phyloP scores from a whole-genome alignment of 2,113 vertebrate species.

The Misgurnus anguillicaudatus region DNA sequence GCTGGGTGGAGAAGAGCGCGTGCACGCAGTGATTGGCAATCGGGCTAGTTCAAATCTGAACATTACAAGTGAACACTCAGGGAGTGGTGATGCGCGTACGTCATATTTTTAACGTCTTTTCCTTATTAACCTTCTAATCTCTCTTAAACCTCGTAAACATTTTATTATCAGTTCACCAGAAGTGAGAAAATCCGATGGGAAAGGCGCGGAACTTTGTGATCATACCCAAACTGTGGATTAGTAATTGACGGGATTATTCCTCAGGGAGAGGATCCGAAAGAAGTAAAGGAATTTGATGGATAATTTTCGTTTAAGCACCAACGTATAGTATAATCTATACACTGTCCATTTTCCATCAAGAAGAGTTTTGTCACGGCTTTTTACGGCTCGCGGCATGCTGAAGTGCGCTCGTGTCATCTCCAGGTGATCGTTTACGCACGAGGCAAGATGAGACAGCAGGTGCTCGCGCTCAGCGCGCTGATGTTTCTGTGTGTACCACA shows the following conservation, averaged over 20 bases:
- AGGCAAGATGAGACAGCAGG: conserved; percentile 50
- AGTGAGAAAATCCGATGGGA: neutral
- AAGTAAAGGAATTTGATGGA: conserved; percentile 3
- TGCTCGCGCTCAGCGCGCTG: conserved; percentile 55
- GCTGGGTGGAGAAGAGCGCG: neutral
- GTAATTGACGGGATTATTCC: neutral
- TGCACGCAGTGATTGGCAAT: conserved; percentile 60
- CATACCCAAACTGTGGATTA: neutral
- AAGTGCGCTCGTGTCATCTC: conserved; percentile 5
- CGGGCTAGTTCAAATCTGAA: conserved; percentile 50
- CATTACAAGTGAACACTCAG: conserved; percentile 54
- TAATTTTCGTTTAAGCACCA: neutral
- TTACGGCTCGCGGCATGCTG: neutral
- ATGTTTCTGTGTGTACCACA: conserved; percentile 54
- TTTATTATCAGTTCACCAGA: conserved; percentile 1
- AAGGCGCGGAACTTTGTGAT: neutral
- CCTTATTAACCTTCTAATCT: conserved; percentile 7
- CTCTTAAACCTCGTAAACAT: neutral
- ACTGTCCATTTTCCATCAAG: neutral
- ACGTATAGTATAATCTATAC: neutral
- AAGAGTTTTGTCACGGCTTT: neutral
- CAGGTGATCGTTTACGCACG: neutral
- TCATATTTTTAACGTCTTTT: conserved; percentile 61
- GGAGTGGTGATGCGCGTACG: conserved; percentile 61
- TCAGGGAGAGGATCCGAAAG: neutral